A percentile compares a stretch with the other conserved stretches of the same genome.
Evolutionary conservation across 2,888 invertebrate genomes (phyloP).

Genomic region (Pterobdella sp.): DNA sequence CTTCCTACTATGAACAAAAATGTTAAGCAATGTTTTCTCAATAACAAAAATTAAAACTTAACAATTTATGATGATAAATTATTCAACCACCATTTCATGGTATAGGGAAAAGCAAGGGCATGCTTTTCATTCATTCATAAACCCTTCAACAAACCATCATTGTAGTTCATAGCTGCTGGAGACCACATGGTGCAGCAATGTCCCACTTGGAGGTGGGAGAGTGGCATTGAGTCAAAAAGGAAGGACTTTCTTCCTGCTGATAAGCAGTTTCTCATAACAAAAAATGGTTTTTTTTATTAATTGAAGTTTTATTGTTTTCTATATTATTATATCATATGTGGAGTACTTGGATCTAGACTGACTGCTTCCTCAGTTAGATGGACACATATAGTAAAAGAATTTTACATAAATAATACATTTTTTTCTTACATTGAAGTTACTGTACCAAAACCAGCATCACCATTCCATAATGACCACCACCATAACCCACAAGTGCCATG

Average conservation of each 20-base stretch:
- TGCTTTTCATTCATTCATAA: too few relatives aligned
- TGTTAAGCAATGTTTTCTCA: too few relatives aligned
- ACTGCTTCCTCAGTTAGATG: background rate
- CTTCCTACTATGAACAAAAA: too few relatives aligned
- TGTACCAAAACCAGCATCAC: background rate
- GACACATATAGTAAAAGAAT: background rate
- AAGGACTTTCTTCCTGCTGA: constrained; percentile 84
- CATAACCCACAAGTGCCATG: constrained; percentile 67
- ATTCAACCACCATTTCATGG: too few relatives aligned
- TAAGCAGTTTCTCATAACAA: constrained; percentile 92
- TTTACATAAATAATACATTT: background rate
- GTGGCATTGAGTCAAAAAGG: constrained; percentile 78
- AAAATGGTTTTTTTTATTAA: constrained; percentile 59
- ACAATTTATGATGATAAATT: too few relatives aligned
- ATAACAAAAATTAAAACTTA: too few relatives aligned
- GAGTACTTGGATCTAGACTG: background rate
- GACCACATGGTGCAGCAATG: constrained; percentile 98
- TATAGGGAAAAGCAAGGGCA: too few relatives aligned
- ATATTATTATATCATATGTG: background rate
- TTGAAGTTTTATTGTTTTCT: constrained; percentile 2
- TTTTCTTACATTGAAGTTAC: background rate
- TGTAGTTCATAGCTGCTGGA: constrained; percentile 84
- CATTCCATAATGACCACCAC: background rate
- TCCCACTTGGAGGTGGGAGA: constrained; percentile 97
- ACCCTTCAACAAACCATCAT: background rate